Base-by-base conservation (phyloP, 2,888 invertebrate species). In the Petrophora chlorosata region DNA sequence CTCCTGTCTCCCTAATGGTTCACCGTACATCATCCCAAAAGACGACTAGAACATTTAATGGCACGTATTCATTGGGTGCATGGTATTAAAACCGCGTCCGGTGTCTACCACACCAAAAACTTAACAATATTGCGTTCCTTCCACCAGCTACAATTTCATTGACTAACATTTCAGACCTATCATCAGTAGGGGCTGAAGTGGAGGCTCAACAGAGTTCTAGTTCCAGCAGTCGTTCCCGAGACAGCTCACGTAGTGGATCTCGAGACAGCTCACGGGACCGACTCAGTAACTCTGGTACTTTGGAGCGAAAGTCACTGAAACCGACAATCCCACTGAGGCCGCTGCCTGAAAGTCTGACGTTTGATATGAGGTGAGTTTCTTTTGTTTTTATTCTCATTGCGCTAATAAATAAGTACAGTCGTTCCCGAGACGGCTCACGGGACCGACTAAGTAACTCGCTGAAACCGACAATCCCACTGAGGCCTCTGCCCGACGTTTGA, bases 401-500 rank as follows among this genome's bases (percentile, higher is more conserved):
- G n/a, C n/a, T n/a, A n/a, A n/a, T n/a, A n/a, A n/a, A n/a, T n/a
- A n/a, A n/a, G n/a, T n/a, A n/a, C 13, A 78, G 55, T 40, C 67
- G 88, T 10, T 90, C 89, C 4, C 79, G 86, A 9, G 86, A 91
- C 55, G 88, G 88, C 39, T 91, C 91, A 0, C 74, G 90, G 3
- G 91, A 91, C 58, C 70, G 91, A 3, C 82, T 90, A 39, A 89
- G 90, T 48, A 86, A 87, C 60, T 84, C 49, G 2, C 22, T 44
- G 10, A 43, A 50, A 19, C 82, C 79, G 4, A 73, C 74, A 3
- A 92, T 92, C 43, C 91, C 91, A 2, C 78, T 95, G 43, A 92
- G 94, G 39, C 94, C 95, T 0, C 81, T 98, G 51, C 97, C 97
- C 0, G 95, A 96, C 95, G 22, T 96, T 96, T 79, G 98, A 98